phyloP scores from a whole-genome alignment of 2,113 vertebrate species.

The Psilopsiagon aurifrons region DNA sequence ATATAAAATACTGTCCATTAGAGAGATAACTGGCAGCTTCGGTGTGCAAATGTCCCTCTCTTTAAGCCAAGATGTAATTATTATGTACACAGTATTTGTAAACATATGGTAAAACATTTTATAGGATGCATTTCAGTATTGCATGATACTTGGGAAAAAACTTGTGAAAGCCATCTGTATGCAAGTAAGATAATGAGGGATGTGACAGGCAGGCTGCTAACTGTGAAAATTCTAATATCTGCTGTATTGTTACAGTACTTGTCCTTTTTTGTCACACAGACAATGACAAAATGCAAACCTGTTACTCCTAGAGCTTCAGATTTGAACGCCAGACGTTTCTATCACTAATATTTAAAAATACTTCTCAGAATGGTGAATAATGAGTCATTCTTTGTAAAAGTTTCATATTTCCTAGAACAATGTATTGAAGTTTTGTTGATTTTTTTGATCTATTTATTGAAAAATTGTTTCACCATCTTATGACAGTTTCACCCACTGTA shows the following conservation, averaged over 20 bases:
- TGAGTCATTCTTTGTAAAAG: not conserved
- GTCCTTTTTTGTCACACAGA: not conserved
- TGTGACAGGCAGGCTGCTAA: constrained; percentile 13
- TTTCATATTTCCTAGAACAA: not conserved
- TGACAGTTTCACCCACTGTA: not conserved
- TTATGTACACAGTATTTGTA: not conserved
- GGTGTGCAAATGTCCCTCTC: not conserved
- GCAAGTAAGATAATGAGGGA: constrained; percentile 18
- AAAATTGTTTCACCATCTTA: not conserved
- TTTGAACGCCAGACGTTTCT: not conserved
- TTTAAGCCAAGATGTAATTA: not conserved
- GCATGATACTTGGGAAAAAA: not conserved
- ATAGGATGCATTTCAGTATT: not conserved
- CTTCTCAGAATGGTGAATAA: not conserved
- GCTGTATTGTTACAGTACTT: not conserved
- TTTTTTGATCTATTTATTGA: not conserved
- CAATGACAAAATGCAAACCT: not conserved
- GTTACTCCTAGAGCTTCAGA: not conserved
- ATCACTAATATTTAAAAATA: not conserved
- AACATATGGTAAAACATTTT: constrained; percentile 20
- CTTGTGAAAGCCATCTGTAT: constrained; percentile 10
- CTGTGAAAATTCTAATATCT: not conserved
- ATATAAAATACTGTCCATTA: not conserved
- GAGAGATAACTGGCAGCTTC: not conserved
- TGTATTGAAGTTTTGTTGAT: accelerated